A percentile compares a stretch with the other conserved stretches of the same genome.
Conservation (phyloP, 2,797 vertebrate species). For the Spondyliosoma cantharus region DNA sequence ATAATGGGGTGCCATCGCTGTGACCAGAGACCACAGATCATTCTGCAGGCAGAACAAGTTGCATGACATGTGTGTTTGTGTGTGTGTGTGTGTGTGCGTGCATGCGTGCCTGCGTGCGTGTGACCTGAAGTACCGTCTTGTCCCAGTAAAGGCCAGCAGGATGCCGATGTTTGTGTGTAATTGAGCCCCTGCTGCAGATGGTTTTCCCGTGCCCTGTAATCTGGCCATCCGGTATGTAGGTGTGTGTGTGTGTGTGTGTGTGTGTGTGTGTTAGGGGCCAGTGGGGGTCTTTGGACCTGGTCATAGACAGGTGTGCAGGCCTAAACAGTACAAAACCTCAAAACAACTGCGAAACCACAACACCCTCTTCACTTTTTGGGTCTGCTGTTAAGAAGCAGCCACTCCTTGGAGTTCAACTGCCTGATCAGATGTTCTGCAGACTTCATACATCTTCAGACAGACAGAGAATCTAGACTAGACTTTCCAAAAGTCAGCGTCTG, state of each 20-base stretch:
- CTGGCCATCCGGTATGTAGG: constrained; percentile 78
- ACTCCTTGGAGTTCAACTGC: constrained; percentile 28
- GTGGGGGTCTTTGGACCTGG: constrained; percentile 72
- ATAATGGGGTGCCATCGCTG: not conserved
- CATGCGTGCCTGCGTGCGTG: constrained; percentile 46
- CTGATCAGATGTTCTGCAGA: constrained; percentile 40
- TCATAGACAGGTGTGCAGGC: constrained; percentile 81
- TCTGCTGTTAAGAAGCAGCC: constrained; percentile 40
- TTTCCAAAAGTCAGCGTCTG: constrained; percentile 45
- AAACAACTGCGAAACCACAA: constrained; percentile 53
- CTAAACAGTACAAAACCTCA: constrained; percentile 69
- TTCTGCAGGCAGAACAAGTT: constrained; percentile 2
- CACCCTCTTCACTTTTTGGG: constrained; percentile 13
- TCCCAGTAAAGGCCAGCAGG: constrained; percentile 79
- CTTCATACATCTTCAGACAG: constrained; percentile 38
- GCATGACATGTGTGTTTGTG: constrained; percentile 26
- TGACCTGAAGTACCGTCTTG: constrained; percentile 75
- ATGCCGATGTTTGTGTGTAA: constrained; percentile 81
- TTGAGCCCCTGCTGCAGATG: constrained; percentile 83
- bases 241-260: constrained; percentile 35
- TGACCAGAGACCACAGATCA: not conserved
- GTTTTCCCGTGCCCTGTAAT: constrained; percentile 80
- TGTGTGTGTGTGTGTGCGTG: constrained; percentile 24
- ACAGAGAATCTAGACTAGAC: constrained; percentile 35
- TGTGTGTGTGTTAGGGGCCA: constrained; percentile 47